These are phyloP conservation scores for Brachirus orientalis DNA, from an alignment of 2,113 vertebrate genomes.

Conservation along the genomic window DNA sequence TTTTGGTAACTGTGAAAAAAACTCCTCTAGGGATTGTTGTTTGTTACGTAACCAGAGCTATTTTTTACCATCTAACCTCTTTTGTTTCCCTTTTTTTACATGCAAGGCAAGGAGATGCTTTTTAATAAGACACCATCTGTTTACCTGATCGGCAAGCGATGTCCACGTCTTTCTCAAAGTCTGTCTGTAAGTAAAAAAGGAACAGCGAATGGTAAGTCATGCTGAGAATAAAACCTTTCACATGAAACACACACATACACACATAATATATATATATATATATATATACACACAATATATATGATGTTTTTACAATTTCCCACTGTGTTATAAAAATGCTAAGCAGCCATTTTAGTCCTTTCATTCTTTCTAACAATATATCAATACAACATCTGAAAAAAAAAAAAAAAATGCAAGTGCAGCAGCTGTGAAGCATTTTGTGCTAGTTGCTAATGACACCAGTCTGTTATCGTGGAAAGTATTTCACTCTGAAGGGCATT, in stretches of 20 bases:
- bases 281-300: too few relatives aligned
- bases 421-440: constrained; percentile 45
- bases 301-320: constrained; percentile 2
- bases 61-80: constrained; percentile 58
- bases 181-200: constrained; percentile 86
- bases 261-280: too few relatives aligned
- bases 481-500: constrained; percentile 66
- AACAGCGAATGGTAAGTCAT: constrained; percentile 18
- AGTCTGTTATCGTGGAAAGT: constrained; percentile 60
- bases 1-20: constrained; percentile 62
- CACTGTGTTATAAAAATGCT: constrained; percentile 7
- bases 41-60: constrained; percentile 60
- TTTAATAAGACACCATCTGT: constrained; percentile 52
- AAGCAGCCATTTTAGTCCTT: constrained; percentile 10
- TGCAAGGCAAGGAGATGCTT: constrained; percentile 35
- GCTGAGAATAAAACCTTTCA: constrained; percentile 3
- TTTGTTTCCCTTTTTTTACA: constrained; percentile 27
- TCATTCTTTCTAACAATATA: constrained; percentile 36
- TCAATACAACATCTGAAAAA: constrained; percentile 42
- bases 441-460: constrained; percentile 55
- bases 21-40: constrained; percentile 49
- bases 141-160: constrained; percentile 99
- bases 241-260: too few relatives aligned
- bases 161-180: constrained; percentile 99
- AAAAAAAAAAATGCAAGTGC: constrained; percentile 29